Conservation (phyloP, 2,888 invertebrate species). For the Embidobia sp. region DNA sequence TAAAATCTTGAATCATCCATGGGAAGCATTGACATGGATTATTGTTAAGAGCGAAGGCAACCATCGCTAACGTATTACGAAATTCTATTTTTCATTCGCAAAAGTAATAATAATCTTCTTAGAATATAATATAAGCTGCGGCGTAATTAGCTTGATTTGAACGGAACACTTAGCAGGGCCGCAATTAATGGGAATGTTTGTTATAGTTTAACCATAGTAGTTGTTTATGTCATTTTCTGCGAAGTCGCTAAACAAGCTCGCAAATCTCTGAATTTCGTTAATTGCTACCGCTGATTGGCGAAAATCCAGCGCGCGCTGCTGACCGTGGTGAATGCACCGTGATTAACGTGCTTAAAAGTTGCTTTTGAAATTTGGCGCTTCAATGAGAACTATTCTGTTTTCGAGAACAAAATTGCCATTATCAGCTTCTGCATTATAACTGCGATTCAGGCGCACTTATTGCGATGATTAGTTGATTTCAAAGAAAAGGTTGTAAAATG, state of each 20-base stretch:
- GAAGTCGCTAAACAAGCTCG: conserved; percentile 70
- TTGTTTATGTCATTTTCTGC: conserved; percentile 66
- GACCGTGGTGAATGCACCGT: conserved; percentile 70
- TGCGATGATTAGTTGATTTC: conserved; percentile 18
- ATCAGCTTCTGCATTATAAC: conserved; percentile 22
- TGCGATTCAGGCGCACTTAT: conserved; percentile 15
- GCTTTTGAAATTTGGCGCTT: conserved; percentile 64
- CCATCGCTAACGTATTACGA: no score
- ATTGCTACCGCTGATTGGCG: conserved; percentile 76
- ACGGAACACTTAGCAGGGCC: no score
- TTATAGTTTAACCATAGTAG: conserved; percentile 32
- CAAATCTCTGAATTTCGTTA: conserved; percentile 74
- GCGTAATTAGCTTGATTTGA: no score
- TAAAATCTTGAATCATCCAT: no score
- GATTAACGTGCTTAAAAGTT: conserved; percentile 75
- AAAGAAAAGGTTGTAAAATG: conserved; percentile 10
- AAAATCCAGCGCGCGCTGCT: conserved; percentile 72
- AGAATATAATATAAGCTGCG: no score
- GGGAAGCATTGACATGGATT: no score
- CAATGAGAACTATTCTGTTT: conserved; percentile 27
- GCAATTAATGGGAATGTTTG: conserved; percentile 39
- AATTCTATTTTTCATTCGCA: no score
- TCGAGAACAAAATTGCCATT: conserved; percentile 45
- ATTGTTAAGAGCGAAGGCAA: no score
- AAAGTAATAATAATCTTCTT: no score